Conservation (phyloP, 2,113 vertebrate genomes). For the Embiotoca jacksoni region DNA sequence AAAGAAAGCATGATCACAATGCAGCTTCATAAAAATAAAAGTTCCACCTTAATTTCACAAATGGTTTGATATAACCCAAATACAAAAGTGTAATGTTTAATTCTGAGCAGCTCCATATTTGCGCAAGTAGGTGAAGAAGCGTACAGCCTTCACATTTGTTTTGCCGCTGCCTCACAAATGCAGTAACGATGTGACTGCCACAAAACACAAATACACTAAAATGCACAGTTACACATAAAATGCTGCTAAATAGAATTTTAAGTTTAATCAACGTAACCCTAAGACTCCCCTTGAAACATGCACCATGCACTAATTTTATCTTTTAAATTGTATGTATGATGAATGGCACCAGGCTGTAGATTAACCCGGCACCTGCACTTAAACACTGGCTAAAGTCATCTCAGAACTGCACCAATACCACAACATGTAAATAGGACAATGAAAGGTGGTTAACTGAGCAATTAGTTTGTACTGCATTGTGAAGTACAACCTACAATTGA, state of each 20-base stretch:
- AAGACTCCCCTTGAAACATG: slow-evolving; percentile 67
- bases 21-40: slow-evolving; percentile 8
- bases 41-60: slow-evolving; percentile 3
- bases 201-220: slow-evolving; percentile 47
- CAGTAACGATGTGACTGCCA: slow-evolving; percentile 36
- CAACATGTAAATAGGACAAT: slow-evolving; percentile 48
- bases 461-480: slow-evolving; percentile 42
- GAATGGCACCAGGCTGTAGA: slow-evolving; percentile 8
- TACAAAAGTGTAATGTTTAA: slow-evolving; percentile 13
- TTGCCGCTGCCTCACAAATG: slow-evolving; percentile 10
- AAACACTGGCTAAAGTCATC: slow-evolving; percentile 25
- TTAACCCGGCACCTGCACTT: slow-evolving; percentile 28
- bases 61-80: background rate
- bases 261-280: background rate
- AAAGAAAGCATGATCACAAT: slow-evolving; percentile 3
- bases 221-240: slow-evolving; percentile 33
- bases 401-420: slow-evolving; percentile 49
- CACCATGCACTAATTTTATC: slow-evolving; percentile 55
- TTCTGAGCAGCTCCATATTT: slow-evolving; percentile 14
- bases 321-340: background rate
- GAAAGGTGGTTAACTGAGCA: slow-evolving; percentile 41
- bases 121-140: slow-evolving; percentile 17
- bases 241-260: slow-evolving; percentile 23
- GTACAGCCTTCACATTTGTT: background rate
- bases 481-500: slow-evolving; percentile 68